Base-by-base conservation (phyloP, 1,140 invertebrate species). In the Dreissena rostriformis region DNA sequence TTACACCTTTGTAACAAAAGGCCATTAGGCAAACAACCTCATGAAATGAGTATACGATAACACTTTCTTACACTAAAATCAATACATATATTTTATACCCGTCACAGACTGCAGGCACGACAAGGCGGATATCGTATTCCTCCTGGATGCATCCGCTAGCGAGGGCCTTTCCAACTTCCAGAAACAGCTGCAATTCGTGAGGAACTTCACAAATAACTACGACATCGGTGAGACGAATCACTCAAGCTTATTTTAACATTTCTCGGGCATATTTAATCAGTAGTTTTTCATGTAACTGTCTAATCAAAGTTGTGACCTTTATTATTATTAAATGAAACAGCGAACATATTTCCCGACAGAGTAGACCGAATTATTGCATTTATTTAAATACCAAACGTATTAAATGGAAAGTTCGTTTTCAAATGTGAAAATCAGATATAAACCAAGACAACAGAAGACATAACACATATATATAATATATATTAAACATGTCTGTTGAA, bases 111-210 rank as follows among this genome's bases (percentile, higher is more conserved):
- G 86, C 53, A 65, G n/a, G 24, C 63, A 70, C 11, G 75, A 82
- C 14, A 82, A 68, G 7, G 87, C 88, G 5, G 87, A 89, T 49
- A 79, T 89, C 22, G 68, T 89, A 12, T 88, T 89, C 74, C 52
- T 88, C 12, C 26, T 89, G 57, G 88, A 89, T 79, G 52, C 68
- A 5, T 88, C 88, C 0, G 79, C 74, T 70, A 87, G 86, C 76
- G 88, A 89, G 51, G 82, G 84, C 28, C 19, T n/a, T 15, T 24
- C 39, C 8, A 78, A 89, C 84, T 89, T 87, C 70, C 19, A 53
- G 49, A 85, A 82, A 19, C 82, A 88, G 63, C 49, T 86, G 19
- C 51, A 86, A 0, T 89, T 88, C 61, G 76, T 89, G 8, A 63
- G 39, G 11, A 65, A 65, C 70, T 81, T 81, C 26, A 73, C 79